Base-by-base conservation (phyloP, 2,113 vertebrate genomes). In the Podocnemis expansa region DNA sequence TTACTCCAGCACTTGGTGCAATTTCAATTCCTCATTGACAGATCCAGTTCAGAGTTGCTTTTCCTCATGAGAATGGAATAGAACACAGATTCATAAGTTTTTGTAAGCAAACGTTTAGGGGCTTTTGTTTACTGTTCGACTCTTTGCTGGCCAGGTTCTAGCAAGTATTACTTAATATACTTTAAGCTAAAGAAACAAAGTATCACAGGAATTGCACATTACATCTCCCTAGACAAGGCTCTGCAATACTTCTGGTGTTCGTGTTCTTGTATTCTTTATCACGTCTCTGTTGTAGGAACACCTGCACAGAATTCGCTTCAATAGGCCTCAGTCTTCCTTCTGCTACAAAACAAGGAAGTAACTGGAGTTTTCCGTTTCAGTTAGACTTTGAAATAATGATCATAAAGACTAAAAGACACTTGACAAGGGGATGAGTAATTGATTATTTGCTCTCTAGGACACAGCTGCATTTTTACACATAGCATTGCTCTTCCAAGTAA, bases 341-440 rank as follows among this genome's bases (percentile, higher is more conserved):
- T 0, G 0, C 82, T 80, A 6, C 0, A 91, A 95, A 97, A 88
- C 41, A 12, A 29, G 41, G 45, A 93, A 52, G 88, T 49, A 76
- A n/a, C 7, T 22, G 49, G 84, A 49, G 76, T 95, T 96, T 76
- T 73, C 87, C 91, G 55, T 80, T 78, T 67, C 54, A 0, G 79
- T 94, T 90, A 79, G 95, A 87, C 24, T 93, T 31, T 22, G 27
- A 51, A 63, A 78, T 49, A 73, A 21, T 47, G 45, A 5, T 27
- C 80, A 73, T 88, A 29, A 81, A 85, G 70, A 17, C 54, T 3
- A 51, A 0, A 4, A 80, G 25, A 43, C 63, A 90, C 88, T 49
- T 38, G 94, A 84, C 78, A 54, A n/a, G 79, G 89, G 89, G 94
- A 93, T 94, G 91, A 84, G 88, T 96, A 96, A 94, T 94, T 92